phyloP scores from a whole-genome alignment of 2,113 vertebrate species.

The Pterophyllum scalare region DNA sequence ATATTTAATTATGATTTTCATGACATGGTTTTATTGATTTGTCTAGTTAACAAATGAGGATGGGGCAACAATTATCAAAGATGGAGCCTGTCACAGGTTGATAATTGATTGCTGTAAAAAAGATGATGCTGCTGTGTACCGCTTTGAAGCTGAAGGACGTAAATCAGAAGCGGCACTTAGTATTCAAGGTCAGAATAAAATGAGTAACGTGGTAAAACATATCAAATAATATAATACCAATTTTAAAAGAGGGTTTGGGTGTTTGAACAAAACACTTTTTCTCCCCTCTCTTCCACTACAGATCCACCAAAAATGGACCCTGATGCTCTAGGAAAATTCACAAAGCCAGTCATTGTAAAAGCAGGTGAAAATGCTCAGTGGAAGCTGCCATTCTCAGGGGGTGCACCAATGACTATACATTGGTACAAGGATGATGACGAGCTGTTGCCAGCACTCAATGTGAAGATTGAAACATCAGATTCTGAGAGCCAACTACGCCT shows the following conservation, averaged over 20 bases:
- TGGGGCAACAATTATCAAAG: conserved; percentile 80
- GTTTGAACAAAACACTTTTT: neutral
- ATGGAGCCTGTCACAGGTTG: conserved; percentile 83
- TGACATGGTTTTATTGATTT: conserved; percentile 23
- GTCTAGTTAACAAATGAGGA: conserved; percentile 81
- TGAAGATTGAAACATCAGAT: conserved; percentile 79
- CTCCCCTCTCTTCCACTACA: conserved; percentile 30
- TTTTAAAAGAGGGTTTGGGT: neutral
- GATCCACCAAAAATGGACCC: conserved; percentile 85
- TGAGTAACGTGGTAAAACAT: neutral
- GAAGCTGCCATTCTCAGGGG: conserved; percentile 85
- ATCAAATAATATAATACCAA: neutral
- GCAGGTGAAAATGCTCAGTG: conserved; percentile 83
- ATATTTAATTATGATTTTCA: neutral
- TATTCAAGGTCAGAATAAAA: conserved; percentile 75
- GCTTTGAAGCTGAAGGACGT: conserved; percentile 84
- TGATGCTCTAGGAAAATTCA: conserved; percentile 80
- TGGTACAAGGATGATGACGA: conserved; percentile 87
- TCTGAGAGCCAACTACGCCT: conserved; percentile 81
- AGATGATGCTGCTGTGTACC: conserved; percentile 84
- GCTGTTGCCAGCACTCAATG: conserved; percentile 71
- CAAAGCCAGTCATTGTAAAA: conserved; percentile 81
- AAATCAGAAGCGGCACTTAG: conserved; percentile 81
- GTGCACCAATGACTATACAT: conserved; percentile 77
- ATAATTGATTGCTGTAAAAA: conserved; percentile 79